Percentiles rank a stretch among this genome's conserved stretches.
Conservation (phyloP, 2,113 vertebrate species). For the Amphiprion percula region DNA sequence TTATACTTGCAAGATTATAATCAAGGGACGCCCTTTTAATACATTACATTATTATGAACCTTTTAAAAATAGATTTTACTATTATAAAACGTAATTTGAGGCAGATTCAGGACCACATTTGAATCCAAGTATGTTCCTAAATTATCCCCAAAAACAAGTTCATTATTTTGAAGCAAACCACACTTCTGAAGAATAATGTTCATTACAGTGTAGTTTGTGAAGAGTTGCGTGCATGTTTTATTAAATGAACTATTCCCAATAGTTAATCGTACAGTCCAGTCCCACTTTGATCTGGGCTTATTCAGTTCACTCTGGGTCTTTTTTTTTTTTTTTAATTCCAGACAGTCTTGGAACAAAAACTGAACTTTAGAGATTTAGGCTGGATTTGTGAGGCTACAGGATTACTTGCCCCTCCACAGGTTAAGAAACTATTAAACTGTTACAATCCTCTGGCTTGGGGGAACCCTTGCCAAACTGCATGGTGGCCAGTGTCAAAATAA, state of each 20-base stretch:
- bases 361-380: conserved; percentile 48
- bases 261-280: background rate
- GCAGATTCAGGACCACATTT: too few relatives aligned
- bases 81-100: too few relatives aligned
- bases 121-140: background rate
- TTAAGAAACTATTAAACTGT: conserved; percentile 52
- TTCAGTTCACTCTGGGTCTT: conserved; percentile 29
- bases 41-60: too few relatives aligned
- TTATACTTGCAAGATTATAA: too few relatives aligned
- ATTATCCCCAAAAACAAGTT: background rate
- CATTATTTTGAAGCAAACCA: background rate
- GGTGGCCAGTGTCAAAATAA: conserved; percentile 8
- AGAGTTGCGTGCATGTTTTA: background rate
- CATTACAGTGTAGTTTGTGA: background rate
- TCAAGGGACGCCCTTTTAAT: too few relatives aligned
- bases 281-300: background rate
- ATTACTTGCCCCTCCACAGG: conserved; percentile 57
- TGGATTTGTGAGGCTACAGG: conserved; percentile 59
- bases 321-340: background rate
- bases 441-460: conserved; percentile 40
- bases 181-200: background rate
- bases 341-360: conserved; percentile 41
- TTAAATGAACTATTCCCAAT: background rate
- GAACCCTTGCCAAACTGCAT: conserved; percentile 31
- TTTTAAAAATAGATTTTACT: too few relatives aligned